Conservation (phyloP, 1,140 invertebrate genomes). For the Drosophila azteca region DNA sequence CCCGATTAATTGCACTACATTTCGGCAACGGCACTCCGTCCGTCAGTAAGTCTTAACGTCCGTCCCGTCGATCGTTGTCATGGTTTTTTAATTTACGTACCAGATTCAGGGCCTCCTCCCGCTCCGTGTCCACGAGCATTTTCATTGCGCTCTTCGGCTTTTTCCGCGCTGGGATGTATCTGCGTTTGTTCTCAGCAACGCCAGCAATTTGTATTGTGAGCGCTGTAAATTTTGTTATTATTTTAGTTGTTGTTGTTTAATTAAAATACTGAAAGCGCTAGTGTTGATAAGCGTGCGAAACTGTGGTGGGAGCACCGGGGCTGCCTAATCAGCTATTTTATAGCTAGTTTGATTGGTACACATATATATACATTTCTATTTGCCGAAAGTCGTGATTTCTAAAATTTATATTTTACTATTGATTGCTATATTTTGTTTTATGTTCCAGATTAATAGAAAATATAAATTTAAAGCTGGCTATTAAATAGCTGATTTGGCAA, state of each 20-base stretch:
- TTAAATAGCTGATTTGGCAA: too few species aligned
- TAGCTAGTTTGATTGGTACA: too few species aligned
- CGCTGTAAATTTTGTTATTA: slow-evolving; percentile 69
- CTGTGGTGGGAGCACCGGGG: too few species aligned
- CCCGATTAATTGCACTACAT: slow-evolving; percentile 40
- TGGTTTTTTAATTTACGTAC: slow-evolving; percentile 84
- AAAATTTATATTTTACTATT: too few species aligned
- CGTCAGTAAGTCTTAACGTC: slow-evolving; percentile 1
- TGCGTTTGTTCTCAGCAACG: slow-evolving; percentile 67
- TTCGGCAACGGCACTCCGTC: slow-evolving; percentile 5
- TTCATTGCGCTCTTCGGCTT: slow-evolving; percentile 74
- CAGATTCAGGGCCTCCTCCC: slow-evolving; percentile 93
- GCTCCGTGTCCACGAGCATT: slow-evolving; percentile 91
- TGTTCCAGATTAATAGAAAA: too few species aligned
- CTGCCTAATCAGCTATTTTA: too few species aligned
- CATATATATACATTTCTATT: too few species aligned
- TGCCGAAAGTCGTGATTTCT: too few species aligned
- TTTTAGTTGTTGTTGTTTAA: slow-evolving; percentile 44
- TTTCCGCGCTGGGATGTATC: slow-evolving; percentile 75
- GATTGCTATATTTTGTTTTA: too few species aligned
- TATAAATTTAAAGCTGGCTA: too few species aligned
- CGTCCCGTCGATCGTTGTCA: slow-evolving; percentile 39
- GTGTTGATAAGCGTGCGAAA: slow-evolving; percentile 1
- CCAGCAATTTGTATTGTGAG: slow-evolving; percentile 70
- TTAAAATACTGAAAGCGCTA: neutral